Base-by-base conservation (phyloP, 92 coral and sea anemone genomes). In the Epizoanthus ramosus region DNA sequence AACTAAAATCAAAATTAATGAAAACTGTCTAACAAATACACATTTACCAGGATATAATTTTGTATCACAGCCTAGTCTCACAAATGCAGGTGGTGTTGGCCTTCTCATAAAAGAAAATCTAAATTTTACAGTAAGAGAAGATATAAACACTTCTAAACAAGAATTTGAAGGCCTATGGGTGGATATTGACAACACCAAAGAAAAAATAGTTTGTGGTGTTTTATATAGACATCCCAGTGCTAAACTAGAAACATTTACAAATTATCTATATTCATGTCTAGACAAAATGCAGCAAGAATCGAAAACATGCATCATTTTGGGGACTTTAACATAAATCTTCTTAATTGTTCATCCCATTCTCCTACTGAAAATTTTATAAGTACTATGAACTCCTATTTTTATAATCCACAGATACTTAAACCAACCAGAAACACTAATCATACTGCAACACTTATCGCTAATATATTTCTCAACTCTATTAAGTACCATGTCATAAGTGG, bases 111-210 rank as follows among this genome's bases (percentile, higher is more conserved):
- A 76, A 41, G 37, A 80, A 15, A 75, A 75, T 68, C 33, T 85
- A 43, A 71, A 35, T 28, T 85, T 25, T 25, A 79, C 83, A 28
- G 18, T 22, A 45, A 68, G 93, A 68, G 80, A 64, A 61, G 87
- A 80, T 52, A 56, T 85, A 41, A 60, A 76, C 73, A 21, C 43
- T 23, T 72, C 85, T 54, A 50, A 84, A 61, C 71, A 41, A 52
- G 94, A 85, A 21, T 91, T 77, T 85, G 94, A 91, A 81, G 81
- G 85, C 58, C 76, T 88, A 69, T 91, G 94, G 94, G 85, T 88
- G 59, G 91, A 91, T 23, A 82, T 88, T 61, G 83, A 79, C 68
- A 71, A 79, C 66, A 74, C 80, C 31, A 72, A 90, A 23, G 87
- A 87, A 79, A 83, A 84, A 79, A 69, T 85, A 45, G 83, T 90